Base-by-base conservation (phyloP, 2,888 invertebrate species). In the Xestia ashworthii region DNA sequence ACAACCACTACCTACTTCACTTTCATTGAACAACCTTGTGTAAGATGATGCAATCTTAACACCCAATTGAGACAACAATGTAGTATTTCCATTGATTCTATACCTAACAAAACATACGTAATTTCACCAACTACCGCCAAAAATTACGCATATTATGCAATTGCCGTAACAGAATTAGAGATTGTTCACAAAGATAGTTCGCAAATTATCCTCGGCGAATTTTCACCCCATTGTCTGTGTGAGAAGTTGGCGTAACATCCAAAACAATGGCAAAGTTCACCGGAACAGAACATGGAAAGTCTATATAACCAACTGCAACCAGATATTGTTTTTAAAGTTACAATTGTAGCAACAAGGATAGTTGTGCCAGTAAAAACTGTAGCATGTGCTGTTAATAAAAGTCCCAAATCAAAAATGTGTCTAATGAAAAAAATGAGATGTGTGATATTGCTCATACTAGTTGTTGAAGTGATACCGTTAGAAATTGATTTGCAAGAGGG, bases 201-300 rank as follows among this genome's bases (percentile, higher is more conserved):
- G 93, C 93, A 93, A 95, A 95, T 95, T 94, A 94, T 93, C 92
- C 91, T 87, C 92, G 89, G 92, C 95, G 92, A 96, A 96, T 96
- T 96, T 96, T 96, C 96, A 96, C 96, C 96, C 93, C 90, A 96
- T 96, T 96, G 96, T 96, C 89, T 92, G 90, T 93, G 94, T 96
- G 96, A 93, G 96, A 96, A 95, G 87, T 89, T 83, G 92, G 93
- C 95, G 95, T 95, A 95, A 96, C 95, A 95, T 87, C 88, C 92
- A 90, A 93, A 95, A 96, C 96, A 96, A 96, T 96, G 95, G 96
- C 95, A 94, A 94, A 95, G 96, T 95, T 95, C 96, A 96, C 89
- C 96, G 93, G 95, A 92, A 95, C 96, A 96, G 96, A 96, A 96
- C 96, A 94, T 94, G 92, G 91, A 93, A 93, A 96, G 94, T 95